These are phyloP conservation scores for Gulo gulo DNA, from an alignment of 2,113 vertebrate species.

Conservation along the genomic window DNA sequence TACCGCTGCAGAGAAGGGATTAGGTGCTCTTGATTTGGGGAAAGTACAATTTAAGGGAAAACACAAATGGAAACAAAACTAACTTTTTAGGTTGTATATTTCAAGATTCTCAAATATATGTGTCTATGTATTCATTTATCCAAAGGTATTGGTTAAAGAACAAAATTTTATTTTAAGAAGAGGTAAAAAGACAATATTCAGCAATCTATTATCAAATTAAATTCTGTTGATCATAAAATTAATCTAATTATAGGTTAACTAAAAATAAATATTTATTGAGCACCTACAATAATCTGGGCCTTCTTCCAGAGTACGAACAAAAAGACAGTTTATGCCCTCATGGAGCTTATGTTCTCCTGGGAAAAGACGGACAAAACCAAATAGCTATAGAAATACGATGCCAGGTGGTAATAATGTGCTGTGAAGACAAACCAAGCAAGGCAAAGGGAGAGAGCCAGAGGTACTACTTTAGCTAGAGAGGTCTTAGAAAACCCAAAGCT, in stretches of 20 bases:
- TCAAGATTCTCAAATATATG: neutral
- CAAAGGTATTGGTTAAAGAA: slow-evolving; percentile 29
- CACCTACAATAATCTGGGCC: neutral
- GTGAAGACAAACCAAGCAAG: neutral
- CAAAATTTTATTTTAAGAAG: neutral
- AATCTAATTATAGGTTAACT: neutral
- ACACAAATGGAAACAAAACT: slow-evolving; percentile 33
- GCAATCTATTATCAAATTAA: neutral
- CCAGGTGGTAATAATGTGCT: neutral
- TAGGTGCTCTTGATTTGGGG: neutral
- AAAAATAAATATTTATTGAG: neutral
- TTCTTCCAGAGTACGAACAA: neutral
- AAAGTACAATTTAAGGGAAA: neutral
- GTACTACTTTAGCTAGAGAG: neutral
- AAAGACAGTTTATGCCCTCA: neutral
- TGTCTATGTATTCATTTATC: neutral
- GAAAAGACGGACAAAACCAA: neutral
- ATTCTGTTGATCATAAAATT: neutral
- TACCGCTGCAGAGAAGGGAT: neutral
- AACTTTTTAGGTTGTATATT: neutral
- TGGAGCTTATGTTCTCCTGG: neutral
- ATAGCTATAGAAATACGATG: neutral
- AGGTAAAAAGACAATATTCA: neutral
- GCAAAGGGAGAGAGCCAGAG: neutral
- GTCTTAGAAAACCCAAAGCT: neutral